Evolutionary conservation across 2,797 vertebrate genomes (phyloP).

Genomic region (Ibycter americanus): DNA sequence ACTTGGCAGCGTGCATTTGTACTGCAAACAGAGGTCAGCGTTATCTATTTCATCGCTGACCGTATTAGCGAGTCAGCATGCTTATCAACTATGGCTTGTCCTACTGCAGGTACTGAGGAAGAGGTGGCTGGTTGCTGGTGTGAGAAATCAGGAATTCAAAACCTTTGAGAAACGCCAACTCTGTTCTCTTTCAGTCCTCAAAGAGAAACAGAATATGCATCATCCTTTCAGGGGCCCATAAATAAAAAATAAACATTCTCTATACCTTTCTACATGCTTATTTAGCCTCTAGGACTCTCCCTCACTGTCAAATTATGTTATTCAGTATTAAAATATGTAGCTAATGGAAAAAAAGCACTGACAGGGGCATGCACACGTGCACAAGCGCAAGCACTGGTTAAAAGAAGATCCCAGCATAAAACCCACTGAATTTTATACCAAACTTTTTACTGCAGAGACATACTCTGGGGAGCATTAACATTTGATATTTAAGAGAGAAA

Average conservation of each 20-base stretch:
- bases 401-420: not conserved
- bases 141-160: not conserved
- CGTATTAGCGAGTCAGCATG: accelerated
- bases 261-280: not conserved
- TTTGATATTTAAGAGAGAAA: not conserved
- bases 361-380: not conserved
- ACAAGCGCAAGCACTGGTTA: not conserved
- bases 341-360: not conserved
- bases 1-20: not conserved
- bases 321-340: not conserved
- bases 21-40: not conserved
- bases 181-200: not conserved
- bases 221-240: not conserved
- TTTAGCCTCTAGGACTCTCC: not conserved
- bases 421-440: not conserved
- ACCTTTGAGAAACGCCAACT: not conserved
- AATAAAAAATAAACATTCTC: not conserved
- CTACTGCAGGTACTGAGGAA: not conserved
- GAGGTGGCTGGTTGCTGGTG: accelerated
- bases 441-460: not conserved
- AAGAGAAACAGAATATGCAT: not conserved
- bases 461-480: not conserved
- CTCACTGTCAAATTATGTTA: not conserved
- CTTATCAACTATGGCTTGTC: not conserved
- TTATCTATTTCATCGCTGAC: not conserved